Evolutionary conservation across 2,888 invertebrate genomes (phyloP).

Genomic region (Autographa pulchrina): DNA sequence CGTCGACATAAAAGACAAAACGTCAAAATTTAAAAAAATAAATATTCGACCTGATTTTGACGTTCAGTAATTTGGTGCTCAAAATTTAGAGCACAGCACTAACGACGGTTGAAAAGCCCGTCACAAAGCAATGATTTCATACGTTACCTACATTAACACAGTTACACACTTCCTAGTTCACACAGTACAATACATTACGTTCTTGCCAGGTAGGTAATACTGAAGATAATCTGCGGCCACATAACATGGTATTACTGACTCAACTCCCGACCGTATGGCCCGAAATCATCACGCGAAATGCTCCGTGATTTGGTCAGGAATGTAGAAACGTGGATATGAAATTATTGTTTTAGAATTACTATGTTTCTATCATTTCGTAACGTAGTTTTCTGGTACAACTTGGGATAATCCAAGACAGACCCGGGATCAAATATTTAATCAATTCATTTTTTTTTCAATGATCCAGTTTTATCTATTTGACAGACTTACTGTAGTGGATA

Average conservation of each 20-base stretch:
- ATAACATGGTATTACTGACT: constrained; percentile 72
- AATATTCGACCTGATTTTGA: too few relatives aligned
- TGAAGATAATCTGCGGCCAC: constrained; percentile 59
- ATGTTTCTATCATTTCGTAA: too few relatives aligned
- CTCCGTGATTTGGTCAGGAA: constrained; percentile 38
- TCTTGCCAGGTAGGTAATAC: constrained; percentile 7
- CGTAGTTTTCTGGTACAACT: too few relatives aligned
- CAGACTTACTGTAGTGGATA: too few relatives aligned
- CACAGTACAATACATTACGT: constrained; percentile 44
- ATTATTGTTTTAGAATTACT: background rate
- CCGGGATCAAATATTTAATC: too few relatives aligned
- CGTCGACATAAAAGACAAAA: too few relatives aligned
- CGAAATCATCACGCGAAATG: constrained; percentile 69
- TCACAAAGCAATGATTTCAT: constrained; percentile 31
- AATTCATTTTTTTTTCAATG: too few relatives aligned
- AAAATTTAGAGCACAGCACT: background rate
- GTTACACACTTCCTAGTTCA: constrained; percentile 53
- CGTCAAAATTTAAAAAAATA: too few relatives aligned
- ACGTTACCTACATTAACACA: constrained; percentile 42
- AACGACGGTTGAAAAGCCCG: constrained; percentile 19
- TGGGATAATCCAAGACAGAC: too few relatives aligned
- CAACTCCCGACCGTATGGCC: constrained; percentile 52
- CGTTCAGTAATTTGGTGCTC: background rate
- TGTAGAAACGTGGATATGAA: constrained; percentile 36
- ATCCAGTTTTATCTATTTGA: too few relatives aligned